A percentile compares a stretch with the other conserved stretches of the same genome.
Conservation (phyloP, 2,888 invertebrate species). For the Siphlonurus alternatus region DNA sequence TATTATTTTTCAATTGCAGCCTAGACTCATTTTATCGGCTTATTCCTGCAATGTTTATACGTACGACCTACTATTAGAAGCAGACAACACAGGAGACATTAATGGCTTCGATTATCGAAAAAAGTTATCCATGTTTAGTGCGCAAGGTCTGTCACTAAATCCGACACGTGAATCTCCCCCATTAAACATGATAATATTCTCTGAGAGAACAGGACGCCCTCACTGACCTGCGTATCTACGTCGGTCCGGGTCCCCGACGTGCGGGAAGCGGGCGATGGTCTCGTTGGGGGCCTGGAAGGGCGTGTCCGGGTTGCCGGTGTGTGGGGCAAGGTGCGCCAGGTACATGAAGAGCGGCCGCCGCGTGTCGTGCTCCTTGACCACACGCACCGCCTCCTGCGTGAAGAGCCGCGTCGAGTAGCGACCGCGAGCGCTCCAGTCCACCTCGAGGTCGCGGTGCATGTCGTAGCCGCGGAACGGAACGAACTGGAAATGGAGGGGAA, state of each 20-base stretch:
- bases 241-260: slow-evolving; percentile 48
- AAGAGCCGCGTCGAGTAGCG: slow-evolving; percentile 55
- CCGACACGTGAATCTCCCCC: too few species aligned
- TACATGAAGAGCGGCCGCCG: slow-evolving; percentile 55
- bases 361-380: slow-evolving; percentile 36
- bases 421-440: slow-evolving; percentile 34
- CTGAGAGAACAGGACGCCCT: too few species aligned
- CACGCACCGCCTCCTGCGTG: slow-evolving; percentile 39
- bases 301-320: slow-evolving; percentile 52
- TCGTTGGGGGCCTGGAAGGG: slow-evolving; percentile 48
- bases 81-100: too few species aligned
- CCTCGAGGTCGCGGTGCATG: slow-evolving; percentile 24
- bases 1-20: too few species aligned
- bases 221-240: slow-evolving; percentile 63
- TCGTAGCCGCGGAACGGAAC: slow-evolving; percentile 25
- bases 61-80: too few species aligned
- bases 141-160: too few species aligned
- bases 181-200: too few species aligned
- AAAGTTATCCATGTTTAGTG: background rate
- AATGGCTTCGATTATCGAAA: too few species aligned
- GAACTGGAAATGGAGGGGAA: slow-evolving; percentile 6
- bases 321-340: slow-evolving; percentile 63
- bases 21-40: too few species aligned
- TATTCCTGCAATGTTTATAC: too few species aligned
- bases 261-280: slow-evolving; percentile 45